Base-by-base conservation (phyloP, 2,113 vertebrate genomes). In the Trogon melanurus region DNA sequence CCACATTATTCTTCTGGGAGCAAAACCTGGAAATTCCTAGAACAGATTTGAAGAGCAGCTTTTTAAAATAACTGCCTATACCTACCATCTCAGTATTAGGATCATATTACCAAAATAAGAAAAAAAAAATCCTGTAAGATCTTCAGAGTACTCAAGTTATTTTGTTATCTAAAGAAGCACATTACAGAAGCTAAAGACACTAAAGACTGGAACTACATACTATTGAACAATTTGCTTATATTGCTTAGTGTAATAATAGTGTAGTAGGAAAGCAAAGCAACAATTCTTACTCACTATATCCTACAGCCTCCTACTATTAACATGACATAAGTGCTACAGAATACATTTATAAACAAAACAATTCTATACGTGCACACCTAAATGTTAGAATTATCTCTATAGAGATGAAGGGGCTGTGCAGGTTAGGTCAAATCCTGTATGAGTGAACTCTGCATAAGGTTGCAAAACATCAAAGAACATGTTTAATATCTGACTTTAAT, bases 31-130 rank as follows among this genome's bases (percentile, higher is more conserved):
- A 90, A 86, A 94, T 44, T 92, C 89, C 72, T 96, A 64, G 56
- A 72, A 48, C 19, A 78, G 38, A 95, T 54, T 76, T 79, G 78
- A 96, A 94, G 70, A 92, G 85, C 34, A 78, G 48, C 72, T 83
- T 92, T 56, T 93, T 93, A 92, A 95, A 97, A 89, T 79, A 93
- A 91, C 56, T 72, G 61, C 89, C 61, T 38, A 47, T 93, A 96
- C 87, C 70, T 97, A 85, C 88, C 91, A 97, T 85, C 84, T 95
- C 92, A 85, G 91, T 56, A 89, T 95, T 94, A 95, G 79, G 74
- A 92, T 88, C 25, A 25, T 19, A 84, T 96, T 96, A 91, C 61
- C 84, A 56, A 86, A 88, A 65, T 41, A 79, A 41, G 34, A 7
- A 27, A 87, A 36, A 87, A 36, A 84, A 56, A 67, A 84, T 62